A percentile compares a stretch with the other conserved stretches of the same genome.
phyloP scores from a whole-genome alignment of 2,888 invertebrate genomes.

The Aphidoletes aphidimyza region DNA sequence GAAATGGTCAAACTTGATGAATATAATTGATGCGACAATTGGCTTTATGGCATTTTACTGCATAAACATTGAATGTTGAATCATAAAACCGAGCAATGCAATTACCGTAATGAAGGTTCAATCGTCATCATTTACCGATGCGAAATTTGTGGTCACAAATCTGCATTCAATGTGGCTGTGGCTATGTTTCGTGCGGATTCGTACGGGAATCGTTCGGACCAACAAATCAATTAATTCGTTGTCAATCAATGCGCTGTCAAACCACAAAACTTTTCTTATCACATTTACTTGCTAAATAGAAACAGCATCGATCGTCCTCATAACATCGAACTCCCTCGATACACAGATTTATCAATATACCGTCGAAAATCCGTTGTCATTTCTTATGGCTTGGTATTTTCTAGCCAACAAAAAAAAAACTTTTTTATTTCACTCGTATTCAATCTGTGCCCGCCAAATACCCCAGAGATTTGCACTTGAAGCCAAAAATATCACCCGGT shows the following conservation, averaged over 20 bases:
- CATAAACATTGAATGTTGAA: neutral
- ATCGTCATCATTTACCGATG: neutral
- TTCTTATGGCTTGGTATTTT: neutral
- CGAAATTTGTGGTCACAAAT: neutral
- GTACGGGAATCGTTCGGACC: neutral
- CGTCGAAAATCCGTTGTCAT: neutral
- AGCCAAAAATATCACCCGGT: neutral
- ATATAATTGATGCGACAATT: conserved; percentile 9
- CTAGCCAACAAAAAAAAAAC: neutral
- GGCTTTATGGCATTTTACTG: neutral
- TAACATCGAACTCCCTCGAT: neutral
- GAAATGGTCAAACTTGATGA: neutral
- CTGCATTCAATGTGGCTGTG: neutral
- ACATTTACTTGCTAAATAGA: too few relatives aligned
- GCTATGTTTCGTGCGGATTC: neutral
- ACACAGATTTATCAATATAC: neutral
- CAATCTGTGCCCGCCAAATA: conserved; percentile 5
- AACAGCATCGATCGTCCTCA: too few relatives aligned
- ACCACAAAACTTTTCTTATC: conserved; percentile 37
- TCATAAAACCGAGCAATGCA: neutral
- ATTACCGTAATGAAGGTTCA: neutral
- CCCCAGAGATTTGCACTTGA: neutral
- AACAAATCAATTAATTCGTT: conserved; percentile 28
- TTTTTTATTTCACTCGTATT: neutral
- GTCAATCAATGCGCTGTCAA: neutral